These are phyloP conservation scores for Scelioninae gen. 2 DNA, from an alignment of 2,888 invertebrate species.

Conservation along the genomic window DNA sequence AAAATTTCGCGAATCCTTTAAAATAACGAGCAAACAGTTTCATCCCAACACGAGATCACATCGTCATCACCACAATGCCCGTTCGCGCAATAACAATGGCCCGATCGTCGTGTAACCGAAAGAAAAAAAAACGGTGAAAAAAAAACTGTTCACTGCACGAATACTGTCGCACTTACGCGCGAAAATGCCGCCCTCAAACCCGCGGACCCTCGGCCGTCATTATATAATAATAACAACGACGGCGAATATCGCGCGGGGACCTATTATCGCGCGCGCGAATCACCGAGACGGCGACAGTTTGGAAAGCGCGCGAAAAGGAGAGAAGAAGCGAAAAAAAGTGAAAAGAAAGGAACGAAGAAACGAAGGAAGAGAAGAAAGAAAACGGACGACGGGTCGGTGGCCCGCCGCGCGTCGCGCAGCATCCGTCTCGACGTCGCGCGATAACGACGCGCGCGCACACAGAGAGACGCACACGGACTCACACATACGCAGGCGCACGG, in stretches of 20 bases:
- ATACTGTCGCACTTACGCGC: neutral
- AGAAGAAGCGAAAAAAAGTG: conserved; percentile 20
- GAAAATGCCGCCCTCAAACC: neutral
- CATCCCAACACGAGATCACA: conserved; percentile 20
- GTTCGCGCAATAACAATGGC: conserved; percentile 15
- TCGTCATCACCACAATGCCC: conserved; percentile 29
- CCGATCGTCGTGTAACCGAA: neutral
- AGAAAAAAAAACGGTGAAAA: too few species aligned
- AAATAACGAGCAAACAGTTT: neutral
- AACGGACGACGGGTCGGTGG: conserved; percentile 48
- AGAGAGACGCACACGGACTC: neutral
- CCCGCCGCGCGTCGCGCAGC: conserved; percentile 47
- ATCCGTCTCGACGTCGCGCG: conserved; percentile 53
- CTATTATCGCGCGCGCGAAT: conserved; percentile 31
- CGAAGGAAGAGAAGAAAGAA: conserved; percentile 30
- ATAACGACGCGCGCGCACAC: conserved; percentile 38
- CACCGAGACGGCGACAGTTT: conserved; percentile 35
- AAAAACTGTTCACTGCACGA: neutral
- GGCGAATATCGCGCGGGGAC: conserved; percentile 35
- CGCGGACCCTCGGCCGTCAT: conserved; percentile 22
- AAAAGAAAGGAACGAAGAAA: conserved; percentile 2
- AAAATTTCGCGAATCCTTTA: too few species aligned
- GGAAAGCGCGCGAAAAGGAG: conserved; percentile 52
- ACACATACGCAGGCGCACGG: too few species aligned
- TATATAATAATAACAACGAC: conserved; percentile 45